Evolutionary conservation across 2,113 vertebrate species (phyloP).

Genomic region (Emydocephalus ijimae): DNA sequence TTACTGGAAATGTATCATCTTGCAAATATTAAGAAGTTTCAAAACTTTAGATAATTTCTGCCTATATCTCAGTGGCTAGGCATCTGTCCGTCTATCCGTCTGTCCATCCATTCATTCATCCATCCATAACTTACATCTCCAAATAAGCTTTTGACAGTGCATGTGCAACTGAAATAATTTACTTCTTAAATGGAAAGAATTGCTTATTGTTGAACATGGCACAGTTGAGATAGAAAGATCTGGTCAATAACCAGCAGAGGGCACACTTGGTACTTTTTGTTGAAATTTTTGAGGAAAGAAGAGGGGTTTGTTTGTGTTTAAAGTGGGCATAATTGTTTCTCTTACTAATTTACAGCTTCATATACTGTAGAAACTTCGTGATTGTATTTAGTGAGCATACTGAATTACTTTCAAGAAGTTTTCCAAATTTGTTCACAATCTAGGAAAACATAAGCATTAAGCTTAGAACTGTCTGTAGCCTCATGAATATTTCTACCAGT

Average conservation of each 20-base stretch:
- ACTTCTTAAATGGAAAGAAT: neutral
- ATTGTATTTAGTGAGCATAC: neutral
- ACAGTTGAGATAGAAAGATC: neutral
- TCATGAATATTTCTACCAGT: neutral
- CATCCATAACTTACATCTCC: neutral
- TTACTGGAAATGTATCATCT: neutral
- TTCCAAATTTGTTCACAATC: neutral
- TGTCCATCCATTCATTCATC: neutral
- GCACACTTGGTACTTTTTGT: slow-evolving; percentile 10
- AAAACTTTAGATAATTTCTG: neutral
- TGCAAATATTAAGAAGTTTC: neutral
- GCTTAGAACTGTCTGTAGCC: neutral
- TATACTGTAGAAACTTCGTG: neutral
- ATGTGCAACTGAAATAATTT: neutral
- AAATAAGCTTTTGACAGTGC: neutral
- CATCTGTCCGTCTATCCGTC: neutral
- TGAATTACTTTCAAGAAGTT: neutral
- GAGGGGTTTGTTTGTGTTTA: neutral
- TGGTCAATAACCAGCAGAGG: slow-evolving; percentile 24
- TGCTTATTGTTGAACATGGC: neutral
- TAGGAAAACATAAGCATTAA: neutral
- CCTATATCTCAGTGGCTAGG: neutral
- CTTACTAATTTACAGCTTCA: neutral
- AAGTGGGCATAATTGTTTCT: neutral
- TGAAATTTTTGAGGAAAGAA: accelerated